A percentile compares a stretch with the other conserved stretches of the same genome.
Conservation (phyloP, 2,113 vertebrate species). For the Prunella himalayana region DNA sequence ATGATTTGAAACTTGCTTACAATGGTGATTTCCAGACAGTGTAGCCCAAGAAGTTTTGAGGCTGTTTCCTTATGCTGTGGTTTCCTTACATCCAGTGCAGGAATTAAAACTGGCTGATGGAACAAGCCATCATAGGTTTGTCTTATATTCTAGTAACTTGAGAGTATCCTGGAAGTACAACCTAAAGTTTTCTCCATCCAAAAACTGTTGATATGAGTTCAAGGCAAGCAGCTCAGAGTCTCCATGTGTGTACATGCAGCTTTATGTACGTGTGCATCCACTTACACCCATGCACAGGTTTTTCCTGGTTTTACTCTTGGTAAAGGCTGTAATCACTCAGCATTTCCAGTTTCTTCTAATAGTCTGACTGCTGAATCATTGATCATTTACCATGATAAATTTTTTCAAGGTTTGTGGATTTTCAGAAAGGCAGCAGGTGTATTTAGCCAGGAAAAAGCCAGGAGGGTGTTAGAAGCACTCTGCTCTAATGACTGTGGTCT, state of each 20-base stretch:
- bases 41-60: neutral
- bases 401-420: neutral
- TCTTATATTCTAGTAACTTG: neutral
- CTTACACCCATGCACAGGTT: neutral
- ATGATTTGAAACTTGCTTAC: neutral
- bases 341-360: neutral
- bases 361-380: neutral
- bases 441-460: neutral
- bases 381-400: neutral
- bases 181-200: neutral
- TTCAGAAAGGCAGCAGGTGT: neutral
- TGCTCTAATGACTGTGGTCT: neutral
- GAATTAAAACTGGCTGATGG: neutral
- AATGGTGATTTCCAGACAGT: neutral
- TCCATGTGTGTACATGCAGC: fast-evolving
- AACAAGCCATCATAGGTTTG: neutral
- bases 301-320: neutral
- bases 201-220: neutral
- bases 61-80: neutral
- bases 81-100: neutral
- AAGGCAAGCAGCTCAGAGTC: neutral
- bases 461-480: neutral
- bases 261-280: fast-evolving
- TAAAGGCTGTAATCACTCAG: neutral
- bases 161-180: neutral